phyloP scores from a whole-genome alignment of 2,888 invertebrate genomes.

The Eupithecia insigniata region DNA sequence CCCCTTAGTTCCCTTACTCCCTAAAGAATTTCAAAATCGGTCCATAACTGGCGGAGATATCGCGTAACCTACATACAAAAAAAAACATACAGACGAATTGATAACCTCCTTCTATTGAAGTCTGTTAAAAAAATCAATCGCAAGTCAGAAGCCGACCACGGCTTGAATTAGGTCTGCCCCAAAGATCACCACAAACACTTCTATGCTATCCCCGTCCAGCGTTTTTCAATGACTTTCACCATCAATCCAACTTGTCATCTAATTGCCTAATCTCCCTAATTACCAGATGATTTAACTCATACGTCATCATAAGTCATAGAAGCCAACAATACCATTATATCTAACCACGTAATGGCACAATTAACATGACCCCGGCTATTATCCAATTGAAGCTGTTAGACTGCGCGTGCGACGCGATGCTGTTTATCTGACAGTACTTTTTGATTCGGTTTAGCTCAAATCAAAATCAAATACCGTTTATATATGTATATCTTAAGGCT shows the following conservation, averaged over 20 bases:
- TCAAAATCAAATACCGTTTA: not conserved
- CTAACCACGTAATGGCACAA: conserved; percentile 50
- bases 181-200: too few relatives aligned
- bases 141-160: too few relatives aligned
- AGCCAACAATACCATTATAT: conserved; percentile 37
- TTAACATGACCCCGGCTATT: conserved; percentile 54
- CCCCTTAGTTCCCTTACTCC: too few relatives aligned
- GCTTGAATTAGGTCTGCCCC: too few relatives aligned
- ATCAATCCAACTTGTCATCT: not conserved
- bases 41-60: too few relatives aligned
- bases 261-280: not conserved
- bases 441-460: conserved; percentile 13
- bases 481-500: not conserved
- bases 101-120: too few relatives aligned
- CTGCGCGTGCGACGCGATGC: conserved; percentile 49
- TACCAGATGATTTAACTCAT: not conserved
- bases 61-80: too few relatives aligned
- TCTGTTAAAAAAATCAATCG: too few relatives aligned
- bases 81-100: too few relatives aligned
- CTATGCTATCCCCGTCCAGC: too few relatives aligned
- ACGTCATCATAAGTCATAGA: conserved; percentile 30
- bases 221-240: not conserved
- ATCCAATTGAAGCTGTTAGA: conserved; percentile 50
- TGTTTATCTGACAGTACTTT: conserved; percentile 23
- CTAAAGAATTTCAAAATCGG: too few relatives aligned